Conservation (phyloP, 1,140 invertebrate species). For the Tyrophagus putrescentiae region DNA sequence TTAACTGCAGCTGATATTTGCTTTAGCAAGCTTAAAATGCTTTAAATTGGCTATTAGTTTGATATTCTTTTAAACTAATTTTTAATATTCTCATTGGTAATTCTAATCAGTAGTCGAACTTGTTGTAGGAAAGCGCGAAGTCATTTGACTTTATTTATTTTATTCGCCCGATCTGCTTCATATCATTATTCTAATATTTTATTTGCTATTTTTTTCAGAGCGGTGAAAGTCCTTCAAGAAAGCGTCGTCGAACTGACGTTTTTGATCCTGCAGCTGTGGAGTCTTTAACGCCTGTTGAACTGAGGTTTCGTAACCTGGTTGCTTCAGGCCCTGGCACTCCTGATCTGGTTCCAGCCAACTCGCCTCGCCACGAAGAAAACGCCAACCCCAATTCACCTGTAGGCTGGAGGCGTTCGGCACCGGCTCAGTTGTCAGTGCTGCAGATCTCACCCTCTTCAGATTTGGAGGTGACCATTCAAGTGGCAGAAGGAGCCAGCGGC, state of each 20-base stretch:
- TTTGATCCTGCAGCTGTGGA: background rate
- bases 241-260: conserved; percentile 7
- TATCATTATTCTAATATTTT: background rate
- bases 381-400: background rate
- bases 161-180: no score
- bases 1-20: no score
- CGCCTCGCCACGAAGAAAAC: background rate
- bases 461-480: conserved; percentile 5
- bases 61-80: no score
- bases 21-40: no score
- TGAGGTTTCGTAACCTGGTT: background rate
- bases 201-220: conserved; percentile 2
- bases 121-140: no score
- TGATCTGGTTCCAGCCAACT: background rate
- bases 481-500: background rate
- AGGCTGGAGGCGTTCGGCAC: background rate
- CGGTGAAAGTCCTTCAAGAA: conserved; percentile 13
- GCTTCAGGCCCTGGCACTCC: background rate
- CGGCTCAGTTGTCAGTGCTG: background rate
- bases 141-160: no score
- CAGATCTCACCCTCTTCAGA: conserved; percentile 3
- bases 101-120: no score
- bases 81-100: no score
- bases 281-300: background rate
- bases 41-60: no score